Evolutionary conservation across 2,888 invertebrate species (phyloP), one percentile per base, ranked within the genome.

Genomic region (Allygus modestus): DNA sequence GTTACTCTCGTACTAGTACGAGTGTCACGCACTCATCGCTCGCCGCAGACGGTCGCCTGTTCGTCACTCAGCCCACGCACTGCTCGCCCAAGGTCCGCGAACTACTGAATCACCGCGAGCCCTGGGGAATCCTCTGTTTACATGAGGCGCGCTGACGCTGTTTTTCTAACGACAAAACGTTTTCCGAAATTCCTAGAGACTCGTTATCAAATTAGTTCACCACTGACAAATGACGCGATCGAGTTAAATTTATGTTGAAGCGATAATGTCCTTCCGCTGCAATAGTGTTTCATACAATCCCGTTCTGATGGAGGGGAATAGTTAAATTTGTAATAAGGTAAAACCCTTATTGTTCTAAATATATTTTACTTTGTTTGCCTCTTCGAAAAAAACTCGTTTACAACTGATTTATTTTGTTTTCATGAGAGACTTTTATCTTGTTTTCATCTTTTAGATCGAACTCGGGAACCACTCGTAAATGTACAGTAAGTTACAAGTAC

Each of bases 91-190:
- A 12, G 46, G 12, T 46, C 65, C 31, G 65, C 20, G 65, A 65
- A 65, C 20, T 23, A 11, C 4, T 65, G 65, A 65, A 28, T 65
- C 65, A 65, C 58, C 28, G 54, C 65, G 28, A 28, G 4, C 28
- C 1, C 31, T 17, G 65, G 65, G 65, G 65, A 65, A 11, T 31
- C 65, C 65, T 5, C n/a, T 26, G 65, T 65, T 54, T 54, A 65
- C 31, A 65, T 65, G 31, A 65, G 65, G 28, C 26, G 11, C 65
- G 31, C 28, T 65, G 23, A 58, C 26, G 26, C 46, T 58, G 58
- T 58, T 58, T 58, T 58, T 58, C 28, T 17, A 23, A n/a, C 54
- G 28, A 65, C 28, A 28, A 23, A 54, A 7, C 28, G 2, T 9
- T 31, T 17, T 0, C 65, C 7, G 2, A 28, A 54, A 0, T 28